phyloP scores from a whole-genome alignment of 2,797 vertebrate species.

The Xerus rutilus region DNA sequence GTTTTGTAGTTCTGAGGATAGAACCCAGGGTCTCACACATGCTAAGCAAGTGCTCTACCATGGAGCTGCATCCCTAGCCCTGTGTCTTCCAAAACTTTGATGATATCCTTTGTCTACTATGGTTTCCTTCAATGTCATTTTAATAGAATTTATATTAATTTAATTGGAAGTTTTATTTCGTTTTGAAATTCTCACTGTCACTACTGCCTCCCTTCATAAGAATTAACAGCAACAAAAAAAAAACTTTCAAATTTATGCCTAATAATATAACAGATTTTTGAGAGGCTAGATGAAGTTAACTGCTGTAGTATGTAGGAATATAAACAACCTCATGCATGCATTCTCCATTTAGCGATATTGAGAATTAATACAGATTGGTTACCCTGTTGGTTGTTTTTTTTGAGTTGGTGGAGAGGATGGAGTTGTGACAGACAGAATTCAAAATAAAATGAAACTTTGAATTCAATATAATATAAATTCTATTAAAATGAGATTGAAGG shows the following conservation, averaged over 20 bases:
- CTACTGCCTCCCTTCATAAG: not conserved
- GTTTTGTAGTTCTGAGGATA: not conserved
- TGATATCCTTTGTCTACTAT: not conserved
- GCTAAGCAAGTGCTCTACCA: not conserved
- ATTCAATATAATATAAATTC: conserved; percentile 14
- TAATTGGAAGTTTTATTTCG: conserved; percentile 15
- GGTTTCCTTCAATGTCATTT: not conserved
- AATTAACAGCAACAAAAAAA: too few species aligned
- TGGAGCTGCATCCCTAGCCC: not conserved
- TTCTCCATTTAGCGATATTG: not conserved
- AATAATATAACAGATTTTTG: not conserved
- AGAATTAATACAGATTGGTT: not conserved
- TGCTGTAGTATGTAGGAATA: not conserved
- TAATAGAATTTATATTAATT: conserved; percentile 10
- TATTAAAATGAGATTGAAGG: conserved; percentile 17
- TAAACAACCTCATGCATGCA: not conserved
- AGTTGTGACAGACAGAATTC: not conserved
- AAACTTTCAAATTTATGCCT: not conserved
- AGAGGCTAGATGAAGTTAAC: not conserved
- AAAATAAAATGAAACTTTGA: conserved; percentile 10
- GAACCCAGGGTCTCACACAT: not conserved
- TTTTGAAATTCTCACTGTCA: not conserved
- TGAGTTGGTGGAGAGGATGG: not conserved
- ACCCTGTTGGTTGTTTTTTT: not conserved
- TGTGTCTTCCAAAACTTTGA: not conserved